Conservation (phyloP, 2,888 invertebrate genomes). For the Alcis repandata region DNA sequence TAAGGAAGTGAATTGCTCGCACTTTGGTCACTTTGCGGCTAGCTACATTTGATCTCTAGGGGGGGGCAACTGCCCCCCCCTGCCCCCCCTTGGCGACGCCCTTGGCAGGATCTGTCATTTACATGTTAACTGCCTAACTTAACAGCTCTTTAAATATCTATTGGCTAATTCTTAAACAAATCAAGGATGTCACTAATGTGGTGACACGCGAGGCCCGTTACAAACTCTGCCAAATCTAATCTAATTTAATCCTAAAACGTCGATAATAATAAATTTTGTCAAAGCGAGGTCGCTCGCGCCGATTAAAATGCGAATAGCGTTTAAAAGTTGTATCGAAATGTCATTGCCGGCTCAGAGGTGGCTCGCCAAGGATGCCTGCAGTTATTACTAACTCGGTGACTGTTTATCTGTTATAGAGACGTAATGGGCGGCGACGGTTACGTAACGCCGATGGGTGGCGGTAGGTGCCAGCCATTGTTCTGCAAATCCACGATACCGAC, state of each 20-base stretch:
- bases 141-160: constrained; percentile 27
- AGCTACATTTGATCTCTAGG: too few relatives aligned
- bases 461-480: constrained; percentile 69
- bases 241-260: constrained; percentile 37
- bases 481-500: constrained; percentile 61
- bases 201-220: constrained; percentile 22
- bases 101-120: constrained; percentile 39
- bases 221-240: constrained; percentile 13
- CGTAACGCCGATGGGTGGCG: constrained; percentile 63
- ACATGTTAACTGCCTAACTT: constrained; percentile 37
- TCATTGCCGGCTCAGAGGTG: constrained; percentile 54
- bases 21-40: too few relatives aligned
- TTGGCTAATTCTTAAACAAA: constrained; percentile 32
- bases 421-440: constrained; percentile 69
- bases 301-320: constrained; percentile 42
- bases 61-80: too few relatives aligned
- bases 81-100: too few relatives aligned
- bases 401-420: constrained; percentile 60
- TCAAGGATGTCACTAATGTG: constrained; percentile 38
- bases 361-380: constrained; percentile 41
- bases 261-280: constrained; percentile 52
- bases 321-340: constrained; percentile 54
- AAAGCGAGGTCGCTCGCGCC: constrained; percentile 47
- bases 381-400: background rate
- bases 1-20: too few relatives aligned